These are phyloP conservation scores for Perca flavescens DNA, from an alignment of 2,113 vertebrate genomes.

Conservation along the genomic window DNA sequence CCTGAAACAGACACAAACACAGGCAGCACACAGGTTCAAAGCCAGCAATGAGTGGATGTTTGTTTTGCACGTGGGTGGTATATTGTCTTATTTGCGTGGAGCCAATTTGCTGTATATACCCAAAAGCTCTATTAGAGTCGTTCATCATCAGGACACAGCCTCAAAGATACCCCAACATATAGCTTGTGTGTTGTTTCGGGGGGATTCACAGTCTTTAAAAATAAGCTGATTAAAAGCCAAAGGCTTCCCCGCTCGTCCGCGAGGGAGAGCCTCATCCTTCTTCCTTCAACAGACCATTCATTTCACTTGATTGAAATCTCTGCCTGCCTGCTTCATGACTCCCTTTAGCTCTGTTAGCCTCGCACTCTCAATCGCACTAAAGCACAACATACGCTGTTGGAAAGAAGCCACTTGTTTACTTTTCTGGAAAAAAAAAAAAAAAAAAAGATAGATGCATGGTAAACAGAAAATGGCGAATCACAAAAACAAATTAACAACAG, in stretches of 20 bases:
- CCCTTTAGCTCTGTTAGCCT: not conserved
- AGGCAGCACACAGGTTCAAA: constrained; percentile 8
- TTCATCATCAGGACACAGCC: constrained; percentile 18
- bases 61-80: constrained; percentile 38
- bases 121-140: constrained; percentile 34
- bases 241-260: not conserved
- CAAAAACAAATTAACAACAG: not conserved
- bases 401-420: no score
- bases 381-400: no score
- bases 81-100: constrained; percentile 25
- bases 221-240: not conserved
- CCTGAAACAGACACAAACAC: constrained; percentile 28
- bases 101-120: constrained; percentile 15
- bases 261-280: not conserved
- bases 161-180: constrained; percentile 9
- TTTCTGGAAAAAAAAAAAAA: no score
- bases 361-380: not conserved
- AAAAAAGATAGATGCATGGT: no score
- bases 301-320: not conserved
- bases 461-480: no score
- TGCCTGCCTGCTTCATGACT: not conserved
- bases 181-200: not conserved
- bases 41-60: not conserved
- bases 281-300: not conserved
- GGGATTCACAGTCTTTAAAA: not conserved